A percentile compares a stretch with the other conserved stretches of the same genome.
Conservation (phyloP, 2,888 invertebrate species). For the Synergus itoensis region DNA sequence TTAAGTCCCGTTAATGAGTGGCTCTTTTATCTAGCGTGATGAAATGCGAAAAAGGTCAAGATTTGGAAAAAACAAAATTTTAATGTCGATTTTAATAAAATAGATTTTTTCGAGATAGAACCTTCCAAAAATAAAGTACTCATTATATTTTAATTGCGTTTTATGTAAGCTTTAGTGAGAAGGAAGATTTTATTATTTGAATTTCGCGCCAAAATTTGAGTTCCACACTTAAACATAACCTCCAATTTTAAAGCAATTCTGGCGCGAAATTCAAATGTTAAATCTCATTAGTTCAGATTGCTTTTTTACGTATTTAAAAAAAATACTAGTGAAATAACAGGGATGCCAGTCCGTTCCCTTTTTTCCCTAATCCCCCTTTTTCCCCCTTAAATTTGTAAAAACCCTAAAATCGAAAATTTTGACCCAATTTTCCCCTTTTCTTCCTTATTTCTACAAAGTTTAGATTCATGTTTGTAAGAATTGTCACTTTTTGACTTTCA, state of each 20-base stretch:
- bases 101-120: not conserved
- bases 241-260: not conserved
- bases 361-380: no score
- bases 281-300: not conserved
- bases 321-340: no score
- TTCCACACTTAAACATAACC: not conserved
- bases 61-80: not conserved
- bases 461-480: no score
- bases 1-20: constrained; percentile 29
- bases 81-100: not conserved
- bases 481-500: no score
- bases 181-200: not conserved
- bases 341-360: no score
- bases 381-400: no score
- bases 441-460: no score
- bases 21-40: not conserved
- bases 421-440: no score
- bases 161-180: not conserved
- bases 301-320: no score
- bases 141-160: no score
- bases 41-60: not conserved
- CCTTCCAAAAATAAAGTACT: not conserved
- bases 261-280: not conserved
- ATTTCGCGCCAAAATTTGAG: not conserved
- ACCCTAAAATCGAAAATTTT: no score